Evolutionary conservation across 2,888 invertebrate genomes (phyloP), one percentile per base, ranked within the genome.

Genomic region (Apomyelois bistriatella): DNA sequence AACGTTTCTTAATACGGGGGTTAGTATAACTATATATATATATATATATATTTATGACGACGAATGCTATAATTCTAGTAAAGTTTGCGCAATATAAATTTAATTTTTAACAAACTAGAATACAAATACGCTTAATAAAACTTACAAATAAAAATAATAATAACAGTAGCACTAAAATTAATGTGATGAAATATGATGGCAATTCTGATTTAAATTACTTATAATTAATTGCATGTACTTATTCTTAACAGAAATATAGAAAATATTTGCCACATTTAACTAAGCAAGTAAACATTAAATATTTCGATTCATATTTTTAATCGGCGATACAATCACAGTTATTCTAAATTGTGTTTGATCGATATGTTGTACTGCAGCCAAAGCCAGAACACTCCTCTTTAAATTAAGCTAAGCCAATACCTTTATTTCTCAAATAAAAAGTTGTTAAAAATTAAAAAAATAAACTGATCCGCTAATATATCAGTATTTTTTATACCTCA

Each of bases 171-270:
- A 62, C 72, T 68, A 68, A 73, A 74, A 64, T 68, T 69, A 70
- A 68, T 78, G 80, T 77, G 77, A 79, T 76, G 72, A 70, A 64
- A 65, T 74, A 76, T 70, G 74, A 80, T 80, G 80, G 80, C 80
- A 74, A 74, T 64, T 64, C 4, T 57, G 52, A 54, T 56, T 48
- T 46, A 30, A 57, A 70, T 64, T 69, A 58, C 68, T 66, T 69
- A 68, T 54, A 65, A 66, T 62, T 61, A 60, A 51, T 62, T 62
- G 60, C 58, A 56, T 69, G 67, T 75, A 72, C 68, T 71, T 37
- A 12, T 16, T 15, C 70, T 69, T 70, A 72, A 67, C 62, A 70
- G 70, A 61, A 67, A 64, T 57, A 61, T 58, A 64, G 58, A 61
- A 56, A 48, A 53, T 55, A 53, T 56, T 49, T 42, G 22, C 42